Base-by-base conservation (phyloP, 2,888 invertebrate genomes). In the Phoenoteleia sp. region DNA sequence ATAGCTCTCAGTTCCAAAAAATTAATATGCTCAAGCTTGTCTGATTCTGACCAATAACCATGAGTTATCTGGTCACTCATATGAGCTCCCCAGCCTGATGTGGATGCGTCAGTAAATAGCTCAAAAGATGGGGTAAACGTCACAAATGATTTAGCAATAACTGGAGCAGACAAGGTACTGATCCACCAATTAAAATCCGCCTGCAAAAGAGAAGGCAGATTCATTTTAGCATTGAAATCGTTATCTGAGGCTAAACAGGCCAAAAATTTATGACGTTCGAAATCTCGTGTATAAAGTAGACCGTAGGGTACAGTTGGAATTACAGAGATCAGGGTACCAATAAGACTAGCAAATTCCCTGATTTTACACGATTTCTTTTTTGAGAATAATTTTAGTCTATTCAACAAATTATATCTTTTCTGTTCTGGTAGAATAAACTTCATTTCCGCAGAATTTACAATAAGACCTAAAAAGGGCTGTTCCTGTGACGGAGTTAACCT, bases 1-100 rank as follows among this genome's bases (percentile, higher is more conserved):
- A 56, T 21, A 15, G 75, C 75, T n/a, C 66, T 66, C 3, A 76
- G 23, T 9, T 74, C 74, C 5, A 74, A 23, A 21, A 15, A 52
- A 84, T 89, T 81, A 60, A 90, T 86, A 67, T 88, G 60, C 27
- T 23, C 21, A 2, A 13, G 42, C 39, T 64, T 69, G 79, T 88
- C 64, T 21, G 6, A 6, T 7, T 27, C 33, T 19, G 77, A 66
- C 89, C 88, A 89, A 49, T 81, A 87, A 13, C 89, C 88, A 62
- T 72, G 52, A 15, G 83, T 69, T 49, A 49, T 84, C 17, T 81
- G 56, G 1, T 13, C 36, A 0, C 66, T 42, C 25, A 72, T 85
- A 19, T 33, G 62, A 7, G 84, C 88, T 6, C 89, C 88, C 88
- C 86, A 90, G 0, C 90, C 89, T 2, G 89, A 75, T 11, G 19